A percentile compares a stretch with the other conserved stretches of the same genome.
Evolutionary conservation across 2,888 invertebrate species (phyloP).

Genomic region (Polydrusus cervinus): DNA sequence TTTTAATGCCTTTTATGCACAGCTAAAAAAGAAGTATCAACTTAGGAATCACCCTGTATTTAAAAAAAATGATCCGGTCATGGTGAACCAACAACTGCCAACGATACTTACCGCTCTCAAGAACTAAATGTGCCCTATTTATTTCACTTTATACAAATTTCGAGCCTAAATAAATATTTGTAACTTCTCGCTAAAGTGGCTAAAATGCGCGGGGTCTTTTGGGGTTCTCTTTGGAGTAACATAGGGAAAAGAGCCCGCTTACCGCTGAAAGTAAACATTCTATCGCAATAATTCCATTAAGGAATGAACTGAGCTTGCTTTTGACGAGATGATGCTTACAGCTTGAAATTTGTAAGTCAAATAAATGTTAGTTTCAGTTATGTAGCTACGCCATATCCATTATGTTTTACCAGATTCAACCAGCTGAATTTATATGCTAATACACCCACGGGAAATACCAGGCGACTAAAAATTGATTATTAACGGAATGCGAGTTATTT

Average conservation of each 20-base stretch:
- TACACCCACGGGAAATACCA: no score
- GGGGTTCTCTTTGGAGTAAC: constrained; percentile 6
- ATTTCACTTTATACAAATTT: constrained; percentile 30
- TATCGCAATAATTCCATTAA: constrained; percentile 70
- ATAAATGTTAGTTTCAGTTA: constrained; percentile 66
- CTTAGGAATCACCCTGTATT: no score
- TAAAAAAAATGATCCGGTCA: no score
- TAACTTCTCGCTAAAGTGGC: constrained; percentile 33
- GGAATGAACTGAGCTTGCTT: constrained; percentile 70
- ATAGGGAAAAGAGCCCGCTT: constrained; percentile 44
- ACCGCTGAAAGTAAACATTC: constrained; percentile 66
- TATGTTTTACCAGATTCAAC: constrained; percentile 33
- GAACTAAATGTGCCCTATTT: constrained; percentile 23
- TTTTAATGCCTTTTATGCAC: no score
- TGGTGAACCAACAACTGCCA: not conserved
- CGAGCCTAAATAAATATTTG: constrained; percentile 43
- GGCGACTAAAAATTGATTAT: not conserved
- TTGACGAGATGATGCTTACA: constrained; percentile 64
- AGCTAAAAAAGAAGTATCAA: no score
- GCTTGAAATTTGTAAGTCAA: constrained; percentile 69
- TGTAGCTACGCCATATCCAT: constrained; percentile 49
- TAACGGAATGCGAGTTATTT: no score
- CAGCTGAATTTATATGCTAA: constrained; percentile 62
- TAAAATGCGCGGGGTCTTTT: constrained; percentile 26
- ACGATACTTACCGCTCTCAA: not conserved